Conservation (phyloP, 2,888 invertebrate species). For the Ischnura elegans region DNA sequence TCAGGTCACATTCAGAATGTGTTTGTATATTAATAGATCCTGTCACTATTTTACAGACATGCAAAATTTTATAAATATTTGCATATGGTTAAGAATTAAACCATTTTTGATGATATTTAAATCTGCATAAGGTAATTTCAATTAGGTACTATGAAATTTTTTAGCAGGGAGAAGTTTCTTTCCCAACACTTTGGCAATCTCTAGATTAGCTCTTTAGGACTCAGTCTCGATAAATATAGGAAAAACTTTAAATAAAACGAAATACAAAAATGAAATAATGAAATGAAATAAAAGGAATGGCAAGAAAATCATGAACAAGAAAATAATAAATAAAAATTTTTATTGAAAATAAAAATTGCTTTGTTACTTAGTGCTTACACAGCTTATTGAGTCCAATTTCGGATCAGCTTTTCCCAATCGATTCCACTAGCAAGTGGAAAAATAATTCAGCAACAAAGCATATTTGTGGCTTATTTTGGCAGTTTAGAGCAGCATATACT, state of each 20-base stretch:
- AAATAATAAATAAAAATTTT: neutral
- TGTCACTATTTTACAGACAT: constrained; percentile 58
- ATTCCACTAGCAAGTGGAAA: constrained; percentile 31
- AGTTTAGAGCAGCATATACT: constrained; percentile 60
- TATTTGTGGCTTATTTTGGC: constrained; percentile 60
- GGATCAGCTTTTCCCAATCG: constrained; percentile 2
- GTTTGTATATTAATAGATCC: constrained; percentile 33
- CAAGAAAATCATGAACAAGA: neutral
- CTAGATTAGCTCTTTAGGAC: neutral
- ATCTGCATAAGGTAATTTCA: constrained; percentile 28
- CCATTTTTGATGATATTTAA: neutral
- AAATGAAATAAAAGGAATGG: neutral
- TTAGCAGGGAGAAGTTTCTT: constrained; percentile 22
- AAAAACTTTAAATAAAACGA: neutral
- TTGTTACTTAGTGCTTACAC: neutral
- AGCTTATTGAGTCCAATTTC: constrained; percentile 34
- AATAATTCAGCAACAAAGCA: constrained; percentile 55
- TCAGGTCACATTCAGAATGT: constrained; percentile 44
- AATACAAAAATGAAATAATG: neutral
- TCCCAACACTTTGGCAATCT: neutral
- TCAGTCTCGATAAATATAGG: neutral
- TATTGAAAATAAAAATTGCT: neutral
- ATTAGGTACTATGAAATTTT: constrained; percentile 28
- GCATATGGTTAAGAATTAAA: constrained; percentile 38
- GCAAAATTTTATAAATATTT: constrained; percentile 38